Evolutionary conservation across 2,797 vertebrate species (phyloP).

Genomic region (Heterohyrax brucei): DNA sequence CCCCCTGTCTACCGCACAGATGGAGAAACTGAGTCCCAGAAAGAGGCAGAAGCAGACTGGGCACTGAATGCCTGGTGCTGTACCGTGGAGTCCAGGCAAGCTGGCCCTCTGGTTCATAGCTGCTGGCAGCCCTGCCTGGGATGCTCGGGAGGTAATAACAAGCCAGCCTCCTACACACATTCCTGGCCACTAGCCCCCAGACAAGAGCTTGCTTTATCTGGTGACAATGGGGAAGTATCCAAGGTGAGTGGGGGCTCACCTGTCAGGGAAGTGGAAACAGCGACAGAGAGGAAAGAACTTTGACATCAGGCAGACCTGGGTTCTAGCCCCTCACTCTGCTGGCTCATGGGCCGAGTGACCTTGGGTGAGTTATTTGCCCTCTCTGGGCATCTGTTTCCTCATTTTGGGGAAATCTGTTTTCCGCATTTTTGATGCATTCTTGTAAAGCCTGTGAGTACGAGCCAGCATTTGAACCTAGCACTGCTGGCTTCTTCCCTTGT

Average conservation of each 20-base stretch:
- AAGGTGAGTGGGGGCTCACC: neutral
- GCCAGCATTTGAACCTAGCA: neutral
- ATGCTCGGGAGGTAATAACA: neutral
- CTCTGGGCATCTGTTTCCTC: slow-evolving; percentile 56
- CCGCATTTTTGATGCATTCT: neutral
- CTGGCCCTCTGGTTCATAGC: neutral
- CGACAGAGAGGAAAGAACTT: neutral
- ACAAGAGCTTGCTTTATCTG: slow-evolving; percentile 30
- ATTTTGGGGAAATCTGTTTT: too few relatives aligned
- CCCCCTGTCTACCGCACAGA: neutral
- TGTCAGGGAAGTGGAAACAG: neutral
- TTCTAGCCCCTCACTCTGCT: neutral
- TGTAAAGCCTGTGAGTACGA: neutral
- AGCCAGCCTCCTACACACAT: neutral
- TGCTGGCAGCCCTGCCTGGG: neutral
- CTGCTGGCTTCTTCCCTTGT: neutral
- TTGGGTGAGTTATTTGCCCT: slow-evolving; percentile 12
- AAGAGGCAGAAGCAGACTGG: neutral
- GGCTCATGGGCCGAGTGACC: neutral
- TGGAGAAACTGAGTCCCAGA: neutral
- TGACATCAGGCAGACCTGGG: neutral
- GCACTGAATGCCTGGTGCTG: neutral
- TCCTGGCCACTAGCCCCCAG: neutral
- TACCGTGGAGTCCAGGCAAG: neutral
- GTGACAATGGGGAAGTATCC: neutral